A percentile compares a stretch with the other conserved stretches of the same genome.
phyloP scores from a whole-genome alignment of 2,113 vertebrate species.

The Anhinga rufa region DNA sequence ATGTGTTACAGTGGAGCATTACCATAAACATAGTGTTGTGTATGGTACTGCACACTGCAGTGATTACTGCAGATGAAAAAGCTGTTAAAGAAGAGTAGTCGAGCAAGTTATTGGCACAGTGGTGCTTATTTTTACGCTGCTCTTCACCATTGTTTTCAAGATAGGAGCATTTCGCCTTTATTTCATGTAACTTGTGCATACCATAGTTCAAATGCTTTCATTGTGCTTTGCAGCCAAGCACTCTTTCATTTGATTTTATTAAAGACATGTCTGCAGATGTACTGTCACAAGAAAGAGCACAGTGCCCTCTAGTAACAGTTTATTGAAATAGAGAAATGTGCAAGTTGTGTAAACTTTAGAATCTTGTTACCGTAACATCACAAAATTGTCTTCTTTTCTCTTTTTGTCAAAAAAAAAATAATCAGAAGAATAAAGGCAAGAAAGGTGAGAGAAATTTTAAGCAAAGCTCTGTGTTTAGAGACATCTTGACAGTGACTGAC shows the following conservation, averaged over 20 bases:
- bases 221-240: slow-evolving; percentile 15
- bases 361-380: neutral
- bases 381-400: neutral
- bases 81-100: slow-evolving; percentile 30
- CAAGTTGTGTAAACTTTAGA: neutral
- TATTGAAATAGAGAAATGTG: neutral
- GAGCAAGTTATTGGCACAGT: slow-evolving; percentile 44
- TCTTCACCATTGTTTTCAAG: slow-evolving; percentile 20
- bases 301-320: slow-evolving; percentile 59
- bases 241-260: slow-evolving; percentile 6
- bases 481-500: neutral
- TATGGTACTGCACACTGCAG: neutral
- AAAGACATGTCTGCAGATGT: neutral
- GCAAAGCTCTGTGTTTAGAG: neutral
- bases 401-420: neutral
- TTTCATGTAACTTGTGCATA: slow-evolving; percentile 41
- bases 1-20: slow-evolving; percentile 1
- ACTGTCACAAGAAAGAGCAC: slow-evolving; percentile 44
- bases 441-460: neutral
- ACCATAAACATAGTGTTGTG: neutral
- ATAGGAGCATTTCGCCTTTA: slow-evolving; percentile 49
- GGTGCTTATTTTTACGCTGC: slow-evolving; percentile 15
- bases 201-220: slow-evolving; percentile 39
- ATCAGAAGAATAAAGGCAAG: neutral
- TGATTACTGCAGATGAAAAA: slow-evolving; percentile 20